Percentiles rank a stretch among this genome's conserved stretches.
Conservation (phyloP, 1,140 invertebrate genomes). For the Euwallacea fornicatus region DNA sequence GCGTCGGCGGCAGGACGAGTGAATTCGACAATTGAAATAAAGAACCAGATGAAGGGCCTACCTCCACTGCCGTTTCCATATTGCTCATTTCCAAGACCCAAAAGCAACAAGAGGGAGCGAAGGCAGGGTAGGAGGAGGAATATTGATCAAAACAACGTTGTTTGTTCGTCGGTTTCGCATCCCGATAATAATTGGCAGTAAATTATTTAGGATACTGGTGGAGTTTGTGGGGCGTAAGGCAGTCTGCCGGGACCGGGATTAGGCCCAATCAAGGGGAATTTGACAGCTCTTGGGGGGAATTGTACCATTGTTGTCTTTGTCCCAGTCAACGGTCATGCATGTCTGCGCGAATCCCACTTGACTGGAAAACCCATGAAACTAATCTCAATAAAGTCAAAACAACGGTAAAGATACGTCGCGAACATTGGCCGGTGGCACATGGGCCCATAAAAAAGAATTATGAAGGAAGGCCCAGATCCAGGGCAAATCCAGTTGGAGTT, state of each 20-base stretch:
- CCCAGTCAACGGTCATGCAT: no score
- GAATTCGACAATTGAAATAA: no score
- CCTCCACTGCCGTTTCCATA: no score
- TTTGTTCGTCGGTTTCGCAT: constrained; percentile 25
- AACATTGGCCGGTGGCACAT: constrained; percentile 41
- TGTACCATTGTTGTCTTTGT: neutral
- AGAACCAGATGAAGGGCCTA: no score
- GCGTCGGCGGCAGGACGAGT: no score
- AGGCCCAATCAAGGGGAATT: constrained; percentile 51
- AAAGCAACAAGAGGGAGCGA: no score
- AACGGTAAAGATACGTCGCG: constrained; percentile 38
- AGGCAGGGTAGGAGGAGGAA: constrained; percentile 14
- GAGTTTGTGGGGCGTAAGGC: constrained; percentile 43
- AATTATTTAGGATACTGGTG: constrained; percentile 47
- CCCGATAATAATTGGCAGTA: constrained; percentile 48
- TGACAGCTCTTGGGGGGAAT: constrained; percentile 20
- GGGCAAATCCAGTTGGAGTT: constrained; percentile 53
- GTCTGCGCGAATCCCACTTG: no score
- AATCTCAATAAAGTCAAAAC: constrained; percentile 37
- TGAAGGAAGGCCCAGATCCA: constrained; percentile 53
- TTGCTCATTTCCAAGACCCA: no score
- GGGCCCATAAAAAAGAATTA: constrained; percentile 54
- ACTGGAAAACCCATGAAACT: constrained; percentile 25
- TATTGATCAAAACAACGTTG: constrained; percentile 41
- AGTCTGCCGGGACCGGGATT: constrained; percentile 39